Evolutionary conservation across 1,140 invertebrate species (phyloP).

Genomic region (Akabosia matsudoensis): DNA sequence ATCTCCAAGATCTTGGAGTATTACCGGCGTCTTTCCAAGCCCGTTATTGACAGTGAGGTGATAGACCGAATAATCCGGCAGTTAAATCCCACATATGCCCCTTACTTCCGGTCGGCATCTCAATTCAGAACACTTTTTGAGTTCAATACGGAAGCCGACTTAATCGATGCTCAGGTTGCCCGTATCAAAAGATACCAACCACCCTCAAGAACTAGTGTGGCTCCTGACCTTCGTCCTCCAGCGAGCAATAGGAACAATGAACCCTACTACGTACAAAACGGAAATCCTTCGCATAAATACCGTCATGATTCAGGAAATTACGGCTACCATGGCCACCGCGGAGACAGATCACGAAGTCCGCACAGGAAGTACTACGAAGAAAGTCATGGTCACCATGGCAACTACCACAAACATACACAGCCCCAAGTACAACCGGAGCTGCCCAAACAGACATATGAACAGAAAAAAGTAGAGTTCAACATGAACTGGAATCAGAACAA

Average conservation of each 20-base stretch:
- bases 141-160: not conserved
- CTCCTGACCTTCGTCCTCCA: not conserved
- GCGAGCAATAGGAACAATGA: not conserved
- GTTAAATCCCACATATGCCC: constrained; percentile 22
- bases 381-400: no score
- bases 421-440: no score
- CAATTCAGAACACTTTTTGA: not conserved
- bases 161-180: not conserved
- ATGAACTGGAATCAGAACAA: no score
- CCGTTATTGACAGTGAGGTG: not conserved
- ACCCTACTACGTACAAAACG: not conserved
- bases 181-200: not conserved
- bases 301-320: no score
- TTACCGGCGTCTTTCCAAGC: constrained; percentile 4
- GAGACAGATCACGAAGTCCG: no score
- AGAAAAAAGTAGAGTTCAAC: no score
- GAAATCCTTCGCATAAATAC: not conserved
- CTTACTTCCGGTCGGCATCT: not conserved
- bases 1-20: constrained; percentile 18
- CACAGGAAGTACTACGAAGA: no score
- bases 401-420: no score
- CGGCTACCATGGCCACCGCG: no score
- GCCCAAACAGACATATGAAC: no score
- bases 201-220: not conserved
- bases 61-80: not conserved